Evolutionary conservation across 2,113 vertebrate genomes (phyloP).

Genomic region (Ammodytes dubius): DNA sequence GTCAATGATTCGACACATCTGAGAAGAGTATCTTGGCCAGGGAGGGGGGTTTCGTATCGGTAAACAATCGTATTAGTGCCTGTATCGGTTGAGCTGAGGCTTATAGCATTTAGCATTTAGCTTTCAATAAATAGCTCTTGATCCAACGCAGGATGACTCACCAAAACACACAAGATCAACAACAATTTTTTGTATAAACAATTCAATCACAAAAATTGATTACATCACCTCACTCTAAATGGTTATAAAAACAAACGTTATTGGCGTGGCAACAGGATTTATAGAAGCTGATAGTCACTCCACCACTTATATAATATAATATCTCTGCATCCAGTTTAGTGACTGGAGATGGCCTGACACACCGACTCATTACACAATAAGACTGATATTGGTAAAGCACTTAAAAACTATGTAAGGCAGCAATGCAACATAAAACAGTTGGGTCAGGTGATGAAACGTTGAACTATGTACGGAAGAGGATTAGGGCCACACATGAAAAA

Average conservation of each 20-base stretch:
- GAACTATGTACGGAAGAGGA: too few relatives aligned
- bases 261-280: not conserved
- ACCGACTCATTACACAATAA: too few relatives aligned
- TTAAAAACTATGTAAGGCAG: not conserved
- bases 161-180: constrained; percentile 15
- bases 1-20: constrained; percentile 18
- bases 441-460: too few relatives aligned
- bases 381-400: too few relatives aligned
- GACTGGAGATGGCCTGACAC: too few relatives aligned
- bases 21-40: constrained; percentile 13
- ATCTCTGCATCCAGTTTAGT: too few relatives aligned
- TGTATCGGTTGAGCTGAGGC: constrained; percentile 3
- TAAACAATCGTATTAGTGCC: constrained; percentile 39
- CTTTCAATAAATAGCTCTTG: constrained; percentile 49
- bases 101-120: constrained; percentile 16
- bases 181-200: constrained; percentile 1
- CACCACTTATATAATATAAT: not conserved
- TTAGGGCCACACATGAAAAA: too few relatives aligned
- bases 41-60: constrained; percentile 1
- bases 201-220: not conserved
- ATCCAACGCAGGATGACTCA: not conserved
- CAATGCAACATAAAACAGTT: too few relatives aligned
- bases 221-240: not conserved
- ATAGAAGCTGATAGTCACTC: not conserved
- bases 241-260: not conserved